Conservation (phyloP, 2,113 vertebrate species). For the Cyanoramphus novaezelandiae region DNA sequence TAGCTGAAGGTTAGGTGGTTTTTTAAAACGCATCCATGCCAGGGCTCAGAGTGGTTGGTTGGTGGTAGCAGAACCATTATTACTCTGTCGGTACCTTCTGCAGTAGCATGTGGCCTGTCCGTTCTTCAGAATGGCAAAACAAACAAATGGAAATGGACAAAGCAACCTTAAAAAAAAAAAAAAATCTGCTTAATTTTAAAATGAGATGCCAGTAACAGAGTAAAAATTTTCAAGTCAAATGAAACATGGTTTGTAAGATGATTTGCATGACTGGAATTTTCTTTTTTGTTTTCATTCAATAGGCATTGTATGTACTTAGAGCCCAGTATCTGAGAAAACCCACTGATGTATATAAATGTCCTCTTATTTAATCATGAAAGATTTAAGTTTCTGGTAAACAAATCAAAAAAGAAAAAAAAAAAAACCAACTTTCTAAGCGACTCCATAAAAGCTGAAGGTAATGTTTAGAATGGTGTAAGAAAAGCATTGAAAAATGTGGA, state of each 20-base stretch:
- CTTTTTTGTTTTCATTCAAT: constrained; percentile 53
- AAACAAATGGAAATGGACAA: constrained; percentile 22
- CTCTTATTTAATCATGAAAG: constrained; percentile 67
- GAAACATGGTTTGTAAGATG: constrained; percentile 51
- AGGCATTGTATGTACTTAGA: constrained; percentile 71
- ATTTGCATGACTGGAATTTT: constrained; percentile 76
- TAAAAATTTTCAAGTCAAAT: constrained; percentile 60
- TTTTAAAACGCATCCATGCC: neutral
- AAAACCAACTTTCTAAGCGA: constrained; percentile 56
- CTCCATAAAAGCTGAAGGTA: constrained; percentile 69
- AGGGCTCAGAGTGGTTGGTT: neutral
- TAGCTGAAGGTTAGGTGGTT: constrained; percentile 32
- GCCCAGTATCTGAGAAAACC: constrained; percentile 48
- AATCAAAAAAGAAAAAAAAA: constrained; percentile 29
- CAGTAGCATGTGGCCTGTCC: constrained; percentile 33
- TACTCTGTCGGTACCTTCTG: neutral
- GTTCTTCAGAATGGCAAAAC: constrained; percentile 37
- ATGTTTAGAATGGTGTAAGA: constrained; percentile 60
- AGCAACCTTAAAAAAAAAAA: neutral
- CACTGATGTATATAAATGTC: constrained; percentile 66
- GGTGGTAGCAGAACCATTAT: neutral
- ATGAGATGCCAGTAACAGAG: constrained; percentile 50
- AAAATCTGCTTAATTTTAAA: constrained; percentile 24
- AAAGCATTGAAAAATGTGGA: constrained; percentile 67
- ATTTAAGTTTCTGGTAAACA: constrained; percentile 70